phyloP scores from a whole-genome alignment of 2,113 vertebrate species.

The Cavia porcellus region DNA sequence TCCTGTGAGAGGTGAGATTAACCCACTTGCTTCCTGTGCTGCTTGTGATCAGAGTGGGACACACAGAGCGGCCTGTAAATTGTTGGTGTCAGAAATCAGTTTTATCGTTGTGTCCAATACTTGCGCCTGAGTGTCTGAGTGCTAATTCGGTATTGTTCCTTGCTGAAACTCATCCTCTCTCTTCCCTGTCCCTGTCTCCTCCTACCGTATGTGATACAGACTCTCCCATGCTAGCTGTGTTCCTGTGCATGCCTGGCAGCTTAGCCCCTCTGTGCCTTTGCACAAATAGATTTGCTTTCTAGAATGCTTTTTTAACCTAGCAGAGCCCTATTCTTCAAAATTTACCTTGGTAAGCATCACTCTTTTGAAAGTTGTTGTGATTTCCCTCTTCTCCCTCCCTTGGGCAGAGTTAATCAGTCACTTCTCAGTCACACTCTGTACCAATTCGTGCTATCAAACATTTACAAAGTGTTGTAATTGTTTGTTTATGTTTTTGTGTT shows the following conservation, averaged over 20 bases:
- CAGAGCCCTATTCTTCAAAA: conserved; percentile 16
- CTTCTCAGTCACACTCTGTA: conserved; percentile 56
- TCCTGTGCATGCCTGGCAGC: not conserved
- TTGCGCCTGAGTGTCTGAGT: not conserved
- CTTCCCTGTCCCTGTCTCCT: not conserved
- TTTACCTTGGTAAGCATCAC: not conserved
- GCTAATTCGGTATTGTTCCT: not conserved
- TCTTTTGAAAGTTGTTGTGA: not conserved
- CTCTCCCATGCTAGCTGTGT: not conserved
- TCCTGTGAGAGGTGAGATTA: not conserved
- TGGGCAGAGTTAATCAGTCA: conserved; percentile 75
- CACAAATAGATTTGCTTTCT: conserved; percentile 14
- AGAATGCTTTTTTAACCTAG: not conserved
- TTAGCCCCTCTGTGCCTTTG: not conserved
- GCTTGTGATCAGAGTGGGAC: not conserved
- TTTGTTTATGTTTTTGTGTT: conserved; percentile 65
- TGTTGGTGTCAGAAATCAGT: not conserved
- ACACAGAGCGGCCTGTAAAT: not conserved
- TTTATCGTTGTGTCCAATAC: not conserved
- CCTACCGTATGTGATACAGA: not conserved
- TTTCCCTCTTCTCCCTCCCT: not conserved
- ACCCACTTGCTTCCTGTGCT: not conserved
- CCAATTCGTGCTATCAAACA: conserved; percentile 72
- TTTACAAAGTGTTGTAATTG: conserved; percentile 76
- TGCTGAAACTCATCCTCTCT: not conserved